Base-by-base conservation (phyloP, 30 jellyfish, hydroid and myxozoan genomes). In the Turritopsis dohrnii region DNA sequence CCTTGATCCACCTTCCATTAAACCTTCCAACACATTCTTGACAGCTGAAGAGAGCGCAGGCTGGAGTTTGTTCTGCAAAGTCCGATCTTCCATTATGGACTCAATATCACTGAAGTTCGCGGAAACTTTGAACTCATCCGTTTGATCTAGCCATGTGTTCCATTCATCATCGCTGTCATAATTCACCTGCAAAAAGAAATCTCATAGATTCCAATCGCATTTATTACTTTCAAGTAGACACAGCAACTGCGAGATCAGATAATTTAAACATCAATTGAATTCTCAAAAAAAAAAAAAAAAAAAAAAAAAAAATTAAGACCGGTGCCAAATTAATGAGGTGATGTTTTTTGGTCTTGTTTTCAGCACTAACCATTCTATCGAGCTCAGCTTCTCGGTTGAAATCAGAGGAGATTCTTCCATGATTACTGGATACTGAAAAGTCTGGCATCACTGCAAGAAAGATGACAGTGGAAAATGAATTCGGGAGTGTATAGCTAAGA, bases 1-100 rank as follows among this genome's bases (percentile, higher is more conserved):
- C 52, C 95, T 85, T 1, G 97, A 90, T 16, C 96, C 97, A 13
- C 97, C 97, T 83, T 90, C 97, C 84, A 90, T 86, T 17, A 87
- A 31, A 8, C 96, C 95, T 26, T 80, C 72, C 21, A 71, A 53
- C 17, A 89, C 88, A 30, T 85, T 84, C 21, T 27, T 17, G 18
- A 74, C 22, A 0, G 96, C 53, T 24, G 28, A 21, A 1, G n/a
- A 54, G 13, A 75, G 66, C 7, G 91, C 86, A 26, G 54, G 53
- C 21, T 26, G 29, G 16, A 76, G 85, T 19, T 7, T 85, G 21
- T 31, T 41, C 9, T 18, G 28, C 54, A 29, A 52, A 5, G 54
- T 60, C 9, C 83, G 65, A 7, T 80, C 84, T 52, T 85, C 53
- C 94, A 90, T 79, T 54, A 90, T 72, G 23, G 75, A 79, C 21